phyloP scores from a whole-genome alignment of 1,140 invertebrate species.

The Nymphalis io region DNA sequence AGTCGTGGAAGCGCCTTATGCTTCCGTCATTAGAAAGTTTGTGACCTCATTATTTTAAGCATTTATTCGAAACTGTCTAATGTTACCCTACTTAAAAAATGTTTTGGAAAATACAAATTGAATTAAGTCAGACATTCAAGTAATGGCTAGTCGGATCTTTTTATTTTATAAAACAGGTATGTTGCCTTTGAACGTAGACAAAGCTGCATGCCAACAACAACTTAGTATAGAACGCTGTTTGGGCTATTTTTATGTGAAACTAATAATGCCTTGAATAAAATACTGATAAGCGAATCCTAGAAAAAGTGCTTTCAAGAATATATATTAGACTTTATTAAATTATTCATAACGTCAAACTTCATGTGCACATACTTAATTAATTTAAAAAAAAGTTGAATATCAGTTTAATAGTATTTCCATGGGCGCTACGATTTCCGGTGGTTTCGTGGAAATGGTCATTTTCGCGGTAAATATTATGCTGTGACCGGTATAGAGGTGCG shows the following conservation, averaged over 20 bases:
- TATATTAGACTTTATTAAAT: neutral
- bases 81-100: neutral
- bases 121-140: neutral
- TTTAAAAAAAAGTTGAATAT: slow-evolving; percentile 10
- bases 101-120: neutral
- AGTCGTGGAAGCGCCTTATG: slow-evolving; percentile 23
- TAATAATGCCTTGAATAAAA: neutral
- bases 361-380: slow-evolving; percentile 8
- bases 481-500: slow-evolving; percentile 45
- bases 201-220: neutral
- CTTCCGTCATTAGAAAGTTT: slow-evolving; percentile 27
- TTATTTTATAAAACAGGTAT: neutral
- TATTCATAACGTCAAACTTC: slow-evolving; percentile 5
- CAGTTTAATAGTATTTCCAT: slow-evolving; percentile 45
- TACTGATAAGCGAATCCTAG: neutral
- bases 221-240: neutral
- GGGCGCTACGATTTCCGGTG: slow-evolving; percentile 59
- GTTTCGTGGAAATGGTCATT: slow-evolving; percentile 72
- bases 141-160: neutral
- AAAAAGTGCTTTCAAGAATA: neutral
- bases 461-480: slow-evolving; percentile 60
- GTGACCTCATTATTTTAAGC: slow-evolving; percentile 20
- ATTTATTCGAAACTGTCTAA: slow-evolving; percentile 12
- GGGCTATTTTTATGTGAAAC: too few relatives aligned
- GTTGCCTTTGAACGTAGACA: neutral